These are phyloP conservation scores for Amazona vittata DNA, from an alignment of 2,113 vertebrate species.

Conservation along the genomic window DNA sequence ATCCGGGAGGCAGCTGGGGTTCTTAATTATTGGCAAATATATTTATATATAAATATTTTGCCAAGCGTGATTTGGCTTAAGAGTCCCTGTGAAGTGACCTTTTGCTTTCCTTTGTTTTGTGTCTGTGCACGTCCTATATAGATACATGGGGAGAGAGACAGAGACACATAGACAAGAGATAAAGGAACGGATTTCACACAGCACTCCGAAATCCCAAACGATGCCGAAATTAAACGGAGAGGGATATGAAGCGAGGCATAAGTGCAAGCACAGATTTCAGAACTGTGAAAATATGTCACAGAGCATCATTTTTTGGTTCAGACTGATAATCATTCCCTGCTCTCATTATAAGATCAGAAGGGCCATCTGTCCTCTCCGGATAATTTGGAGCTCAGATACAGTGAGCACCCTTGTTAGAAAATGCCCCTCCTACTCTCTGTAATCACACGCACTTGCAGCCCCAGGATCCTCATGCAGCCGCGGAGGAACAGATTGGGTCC, in stretches of 20 bases:
- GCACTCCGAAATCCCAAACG: conserved; percentile 29
- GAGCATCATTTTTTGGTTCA: conserved; percentile 70
- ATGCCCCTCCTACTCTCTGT: conserved; percentile 50
- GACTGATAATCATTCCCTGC: conserved; percentile 61
- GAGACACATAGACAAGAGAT: conserved; percentile 19
- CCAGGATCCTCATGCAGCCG: not conserved
- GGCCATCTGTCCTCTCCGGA: conserved; percentile 67
- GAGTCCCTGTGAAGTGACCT: conserved; percentile 63
- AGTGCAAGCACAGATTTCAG: conserved; percentile 68
- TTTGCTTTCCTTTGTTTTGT: conserved; percentile 61
- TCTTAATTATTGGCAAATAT: conserved; percentile 66
- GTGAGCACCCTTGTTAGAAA: conserved; percentile 64
- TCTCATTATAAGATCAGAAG: conserved; percentile 70
- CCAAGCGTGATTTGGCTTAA: conserved; percentile 54
- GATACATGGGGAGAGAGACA: conserved; percentile 31
- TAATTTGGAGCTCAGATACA: conserved; percentile 68
- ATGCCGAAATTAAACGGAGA: conserved; percentile 41
- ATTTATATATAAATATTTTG: conserved; percentile 73
- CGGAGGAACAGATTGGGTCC: conserved; percentile 18
- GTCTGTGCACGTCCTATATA: conserved; percentile 54
- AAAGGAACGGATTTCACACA: conserved; percentile 58
- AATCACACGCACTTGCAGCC: conserved; percentile 49
- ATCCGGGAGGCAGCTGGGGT: conserved; percentile 38
- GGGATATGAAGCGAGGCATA: conserved; percentile 45
- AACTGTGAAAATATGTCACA: conserved; percentile 72